Evolutionary conservation across 1,140 invertebrate species (phyloP), one percentile per base, ranked within the genome.

Genomic region (Cryptotermes secundus): DNA sequence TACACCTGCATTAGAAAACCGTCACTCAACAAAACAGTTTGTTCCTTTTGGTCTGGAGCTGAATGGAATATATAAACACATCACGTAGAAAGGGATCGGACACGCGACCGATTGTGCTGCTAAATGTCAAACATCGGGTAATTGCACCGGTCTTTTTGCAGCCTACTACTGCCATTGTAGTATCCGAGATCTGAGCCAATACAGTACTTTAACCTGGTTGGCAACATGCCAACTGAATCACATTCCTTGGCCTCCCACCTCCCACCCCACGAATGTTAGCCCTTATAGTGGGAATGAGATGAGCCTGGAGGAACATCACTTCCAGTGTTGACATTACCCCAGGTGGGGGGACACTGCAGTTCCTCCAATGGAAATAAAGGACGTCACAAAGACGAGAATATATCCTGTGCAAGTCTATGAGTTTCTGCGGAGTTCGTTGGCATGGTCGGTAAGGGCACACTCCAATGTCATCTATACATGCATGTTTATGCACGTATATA

Each of bases 191-290:
- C 26, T n/a, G 14, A 3, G 34, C 22, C 80, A 81, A 24, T 3
- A 36, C 80, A 81, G 3, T 45, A 81, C 80, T 81, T 81, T 81
- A 81, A 81, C 80, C 80, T 81, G 80, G 80, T 81, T 81, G 80
- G 80, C 80, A 81, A 38, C 80, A 19, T 26, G 80, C 80, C 80
- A 81, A 81, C 34, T 36, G 80, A 31, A 81, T 81, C 80, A 81
- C 80, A 36, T 81, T 81, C 80, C 80, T 38, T 31, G 7, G n/a
- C 59, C 1, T 31, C 59, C 26, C 3, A 6, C 26, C 59, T n/a
- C n/a, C n/a, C n/a, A n/a, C n/a, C 26, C 59, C 59, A 9, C 31
- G n/a, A 31, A 72, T 72, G 59, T 72, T 72, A n/a, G 31, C 59
- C 59, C 59, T 14, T 31, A 72, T 31, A n/a, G 31, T 31, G n/a